Base-by-base conservation (phyloP, 2,113 vertebrate species). In the Phainopepla nitens region DNA sequence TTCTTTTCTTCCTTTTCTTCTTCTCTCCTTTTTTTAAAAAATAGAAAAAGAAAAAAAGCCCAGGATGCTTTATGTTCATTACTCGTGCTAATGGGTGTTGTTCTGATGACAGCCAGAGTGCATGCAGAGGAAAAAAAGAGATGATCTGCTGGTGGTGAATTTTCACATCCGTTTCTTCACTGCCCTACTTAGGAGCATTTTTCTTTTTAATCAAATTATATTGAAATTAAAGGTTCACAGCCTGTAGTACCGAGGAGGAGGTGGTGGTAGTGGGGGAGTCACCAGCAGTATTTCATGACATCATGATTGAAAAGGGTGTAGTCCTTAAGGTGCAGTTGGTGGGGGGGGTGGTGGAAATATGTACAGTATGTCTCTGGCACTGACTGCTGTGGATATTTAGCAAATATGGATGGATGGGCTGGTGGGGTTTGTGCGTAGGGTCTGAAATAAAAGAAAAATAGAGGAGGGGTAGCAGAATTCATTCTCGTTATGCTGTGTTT, bases 221-320 rank as follows among this genome's bases (percentile, higher is more conserved):
- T 81, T 79, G 89, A 93, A 96, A 96, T 89, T 93, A 93, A 96
- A 80, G 90, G 79, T 91, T 93, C 96, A 93, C 82, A 96, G 94
- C 35, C 81, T 84, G 89, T 92, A 92, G 71, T 82, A 91, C 87
- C 3, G 12, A 95, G 87, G 87, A 96, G 71, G 92, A 50, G 88
- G 70, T 86, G 83, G 80, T 89, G 93, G 88, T 87, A 93, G 93
- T 94, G 91, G 94, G 96, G 96, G 96, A 96, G 83, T 94, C 94
- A 96, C 92, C 95, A 96, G 98, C 96, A 96, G 92, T 94, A 97
- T 96, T 97, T 97, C 95, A 97, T 97, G 97, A 97, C 97, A 97
- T 97, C 97, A 97, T 97, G 97, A 97, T 97, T 96, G 97, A 97
- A 97, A 97, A 97, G 97, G 97, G 97, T 97, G 97, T 97, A 97